A percentile compares a stretch with the other conserved stretches of the same genome.
Evolutionary conservation across 2,888 invertebrate species (phyloP).

Genomic region (Choreutis nemorana): DNA sequence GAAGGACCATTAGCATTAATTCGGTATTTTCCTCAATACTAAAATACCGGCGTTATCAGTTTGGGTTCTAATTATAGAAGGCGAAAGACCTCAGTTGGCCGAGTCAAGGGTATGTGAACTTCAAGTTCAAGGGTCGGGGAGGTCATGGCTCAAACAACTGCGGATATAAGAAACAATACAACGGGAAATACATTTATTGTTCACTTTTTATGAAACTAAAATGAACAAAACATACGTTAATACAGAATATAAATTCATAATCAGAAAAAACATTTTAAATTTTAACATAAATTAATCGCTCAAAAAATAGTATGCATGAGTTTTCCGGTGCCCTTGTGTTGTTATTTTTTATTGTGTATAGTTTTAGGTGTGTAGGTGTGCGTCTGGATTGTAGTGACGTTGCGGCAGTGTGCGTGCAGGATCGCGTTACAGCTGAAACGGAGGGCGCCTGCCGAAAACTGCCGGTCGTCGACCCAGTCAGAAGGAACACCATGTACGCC

Average conservation of each 20-base stretch:
- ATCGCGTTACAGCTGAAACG: constrained; percentile 64
- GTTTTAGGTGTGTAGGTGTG: constrained; percentile 9
- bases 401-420: constrained; percentile 39
- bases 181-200: no score
- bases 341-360: no score
- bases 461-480: constrained; percentile 57
- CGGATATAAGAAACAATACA: no score
- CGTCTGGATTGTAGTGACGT: constrained; percentile 9
- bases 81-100: constrained; percentile 35
- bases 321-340: no score
- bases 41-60: constrained; percentile 28
- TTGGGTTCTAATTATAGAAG: constrained; percentile 47
- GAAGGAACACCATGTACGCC: constrained; percentile 45
- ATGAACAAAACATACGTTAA: no score
- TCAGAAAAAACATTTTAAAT: no score
- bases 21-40: constrained; percentile 5
- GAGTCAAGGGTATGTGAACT: constrained; percentile 60
- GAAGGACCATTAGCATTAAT: no score
- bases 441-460: constrained; percentile 62
- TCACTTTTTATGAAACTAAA: no score
- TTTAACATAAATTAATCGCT: no score
- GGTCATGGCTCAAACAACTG: constrained; percentile 44
- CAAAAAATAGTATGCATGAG: no score
- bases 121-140: constrained; percentile 57
- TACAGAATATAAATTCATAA: no score